A percentile compares a stretch with the other conserved stretches of the same genome.
Evolutionary conservation across 2,888 invertebrate species (phyloP).

Genomic region (Lottia scabra): DNA sequence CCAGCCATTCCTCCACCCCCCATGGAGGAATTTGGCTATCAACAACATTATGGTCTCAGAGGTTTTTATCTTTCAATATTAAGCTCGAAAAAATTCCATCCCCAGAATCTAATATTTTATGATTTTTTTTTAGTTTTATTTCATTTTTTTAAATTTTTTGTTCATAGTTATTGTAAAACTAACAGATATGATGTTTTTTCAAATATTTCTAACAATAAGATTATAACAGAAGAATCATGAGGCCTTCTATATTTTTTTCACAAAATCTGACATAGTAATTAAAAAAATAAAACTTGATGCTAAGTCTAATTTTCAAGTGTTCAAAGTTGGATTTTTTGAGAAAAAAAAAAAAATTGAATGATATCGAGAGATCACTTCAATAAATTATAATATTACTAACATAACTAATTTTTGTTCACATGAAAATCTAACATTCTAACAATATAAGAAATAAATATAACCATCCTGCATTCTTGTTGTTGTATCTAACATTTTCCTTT

Average conservation of each 20-base stretch:
- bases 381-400: too few relatives aligned
- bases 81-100: not conserved
- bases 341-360: too few relatives aligned
- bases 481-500: too few relatives aligned
- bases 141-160: not conserved
- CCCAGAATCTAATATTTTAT: not conserved
- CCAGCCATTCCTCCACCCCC: conserved; percentile 70
- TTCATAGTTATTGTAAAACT: not conserved
- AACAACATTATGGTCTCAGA: conserved; percentile 27
- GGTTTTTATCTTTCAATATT: conserved; percentile 23
- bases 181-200: not conserved
- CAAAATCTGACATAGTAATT: too few relatives aligned
- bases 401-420: too few relatives aligned
- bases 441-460: too few relatives aligned
- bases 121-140: not conserved
- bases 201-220: not conserved
- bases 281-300: too few relatives aligned
- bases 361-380: too few relatives aligned
- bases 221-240: not conserved
- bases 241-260: not conserved
- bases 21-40: conserved; percentile 41
- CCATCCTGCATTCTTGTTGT: too few relatives aligned
- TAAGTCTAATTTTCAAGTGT: too few relatives aligned
- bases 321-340: too few relatives aligned
- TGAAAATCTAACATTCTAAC: too few relatives aligned